Percentiles rank a stretch among this genome's conserved stretches.
Evolutionary conservation across 1,140 invertebrate species (phyloP).

Genomic region (Halictus rubicundus): DNA sequence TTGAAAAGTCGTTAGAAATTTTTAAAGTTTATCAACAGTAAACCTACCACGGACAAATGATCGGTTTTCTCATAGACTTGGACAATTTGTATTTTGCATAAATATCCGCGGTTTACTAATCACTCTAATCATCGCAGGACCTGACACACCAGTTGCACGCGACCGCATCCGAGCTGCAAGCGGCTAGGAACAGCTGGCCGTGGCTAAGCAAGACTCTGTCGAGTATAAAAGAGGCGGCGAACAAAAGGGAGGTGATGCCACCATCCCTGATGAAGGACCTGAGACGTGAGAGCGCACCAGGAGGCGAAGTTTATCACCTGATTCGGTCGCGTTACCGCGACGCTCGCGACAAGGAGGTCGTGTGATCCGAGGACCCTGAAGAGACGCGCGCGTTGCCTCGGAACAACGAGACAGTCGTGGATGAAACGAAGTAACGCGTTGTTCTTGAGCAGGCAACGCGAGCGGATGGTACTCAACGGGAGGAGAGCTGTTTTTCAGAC

Average conservation of each 20-base stretch:
- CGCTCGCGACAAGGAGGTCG: constrained; percentile 75
- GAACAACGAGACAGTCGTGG: not conserved
- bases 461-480: constrained; percentile 29
- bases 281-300: constrained; percentile 76
- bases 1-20: no score
- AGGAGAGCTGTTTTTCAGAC: constrained; percentile 32
- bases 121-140: constrained; percentile 83
- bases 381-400: not conserved
- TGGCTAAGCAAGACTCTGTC: constrained; percentile 95
- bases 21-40: no score
- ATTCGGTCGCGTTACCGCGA: constrained; percentile 76
- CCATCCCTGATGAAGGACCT: constrained; percentile 61
- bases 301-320: constrained; percentile 73
- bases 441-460: constrained; percentile 32
- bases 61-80: no score
- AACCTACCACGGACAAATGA: no score
- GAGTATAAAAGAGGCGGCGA: constrained; percentile 78
- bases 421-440: not conserved
- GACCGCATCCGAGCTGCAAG: constrained; percentile 90
- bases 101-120: no score
- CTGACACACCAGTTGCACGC: constrained; percentile 94
- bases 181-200: constrained; percentile 88
- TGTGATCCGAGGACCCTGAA: constrained; percentile 70
- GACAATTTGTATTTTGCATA: no score
- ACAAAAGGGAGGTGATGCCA: constrained; percentile 73